Percentiles rank a stretch among this genome's conserved stretches.
Conservation (phyloP, 2,113 vertebrate genomes). For the Cololabis saira region DNA sequence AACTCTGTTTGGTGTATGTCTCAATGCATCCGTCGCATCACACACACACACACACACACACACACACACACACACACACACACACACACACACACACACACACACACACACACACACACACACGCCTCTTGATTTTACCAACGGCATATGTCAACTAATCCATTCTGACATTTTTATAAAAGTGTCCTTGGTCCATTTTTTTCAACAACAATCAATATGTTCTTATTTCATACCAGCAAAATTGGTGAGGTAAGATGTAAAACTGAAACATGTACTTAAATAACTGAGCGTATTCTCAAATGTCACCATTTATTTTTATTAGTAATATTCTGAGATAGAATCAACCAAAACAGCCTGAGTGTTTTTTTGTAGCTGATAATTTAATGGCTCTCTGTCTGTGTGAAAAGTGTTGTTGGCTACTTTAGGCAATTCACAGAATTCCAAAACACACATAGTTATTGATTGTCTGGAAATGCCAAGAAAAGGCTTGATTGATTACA, state of each 20-base stretch:
- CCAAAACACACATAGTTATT: slow-evolving; percentile 55
- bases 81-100: too few species aligned
- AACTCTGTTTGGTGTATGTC: neutral
- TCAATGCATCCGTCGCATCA: neutral
- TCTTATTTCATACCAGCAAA: slow-evolving; percentile 3
- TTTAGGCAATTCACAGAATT: slow-evolving; percentile 52
- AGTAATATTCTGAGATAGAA: slow-evolving; percentile 13
- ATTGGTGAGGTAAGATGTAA: slow-evolving; percentile 15
- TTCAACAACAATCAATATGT: slow-evolving; percentile 37
- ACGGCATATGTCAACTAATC: neutral
- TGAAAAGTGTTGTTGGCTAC: slow-evolving; percentile 18
- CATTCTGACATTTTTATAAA: slow-evolving; percentile 15
- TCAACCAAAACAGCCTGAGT: slow-evolving; percentile 32
- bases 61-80: too few species aligned
- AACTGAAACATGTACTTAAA: slow-evolving; percentile 31
- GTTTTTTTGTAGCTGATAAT: slow-evolving; percentile 32
- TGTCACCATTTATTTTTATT: slow-evolving; percentile 51
- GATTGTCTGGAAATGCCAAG: slow-evolving; percentile 70
- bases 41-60: neutral
- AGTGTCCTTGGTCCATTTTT: neutral
- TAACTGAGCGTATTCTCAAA: slow-evolving; percentile 51
- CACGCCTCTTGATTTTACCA: neutral
- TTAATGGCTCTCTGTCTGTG: slow-evolving; percentile 10
- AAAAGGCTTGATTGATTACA: slow-evolving; percentile 48
- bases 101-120: too few species aligned